Evolutionary conservation across 2,888 invertebrate genomes (phyloP).

Genomic region (Acanthosepion lycidas): DNA sequence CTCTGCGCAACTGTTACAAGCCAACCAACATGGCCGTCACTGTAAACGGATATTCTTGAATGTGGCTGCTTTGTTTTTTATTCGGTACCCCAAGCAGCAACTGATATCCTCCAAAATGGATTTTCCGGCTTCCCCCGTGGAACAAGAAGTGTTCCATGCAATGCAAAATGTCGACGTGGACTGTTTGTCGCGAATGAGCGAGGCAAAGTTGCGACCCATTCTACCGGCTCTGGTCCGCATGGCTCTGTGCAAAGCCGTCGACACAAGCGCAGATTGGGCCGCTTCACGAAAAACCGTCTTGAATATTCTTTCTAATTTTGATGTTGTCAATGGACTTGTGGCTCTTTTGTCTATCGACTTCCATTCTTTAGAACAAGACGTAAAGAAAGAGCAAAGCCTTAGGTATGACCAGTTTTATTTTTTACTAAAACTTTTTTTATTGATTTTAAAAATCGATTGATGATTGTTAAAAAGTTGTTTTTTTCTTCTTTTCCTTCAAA

Average conservation of each 20-base stretch:
- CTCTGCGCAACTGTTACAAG: neutral
- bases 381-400: constrained; percentile 92
- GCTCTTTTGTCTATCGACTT: constrained; percentile 94
- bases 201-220: constrained; percentile 89
- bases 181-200: constrained; percentile 82
- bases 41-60: neutral
- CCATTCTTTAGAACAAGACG: constrained; percentile 91
- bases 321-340: constrained; percentile 94
- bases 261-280: constrained; percentile 87
- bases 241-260: constrained; percentile 90
- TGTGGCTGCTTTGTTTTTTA: neutral
- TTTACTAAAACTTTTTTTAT: neutral
- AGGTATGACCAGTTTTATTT: constrained; percentile 77
- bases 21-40: neutral
- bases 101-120: constrained; percentile 48
- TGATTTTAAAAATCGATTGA: neutral
- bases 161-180: constrained; percentile 80
- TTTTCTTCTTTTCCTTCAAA: neutral
- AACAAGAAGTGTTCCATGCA: constrained; percentile 66
- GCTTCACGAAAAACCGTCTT: constrained; percentile 89
- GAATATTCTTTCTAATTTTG: constrained; percentile 91
- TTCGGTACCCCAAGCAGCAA: neutral
- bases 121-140: constrained; percentile 56
- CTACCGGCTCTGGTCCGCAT: constrained; percentile 92
- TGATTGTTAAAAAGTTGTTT: neutral